Conservation (phyloP, 2,797 vertebrate species). For the Malacoctenus gilli region DNA sequence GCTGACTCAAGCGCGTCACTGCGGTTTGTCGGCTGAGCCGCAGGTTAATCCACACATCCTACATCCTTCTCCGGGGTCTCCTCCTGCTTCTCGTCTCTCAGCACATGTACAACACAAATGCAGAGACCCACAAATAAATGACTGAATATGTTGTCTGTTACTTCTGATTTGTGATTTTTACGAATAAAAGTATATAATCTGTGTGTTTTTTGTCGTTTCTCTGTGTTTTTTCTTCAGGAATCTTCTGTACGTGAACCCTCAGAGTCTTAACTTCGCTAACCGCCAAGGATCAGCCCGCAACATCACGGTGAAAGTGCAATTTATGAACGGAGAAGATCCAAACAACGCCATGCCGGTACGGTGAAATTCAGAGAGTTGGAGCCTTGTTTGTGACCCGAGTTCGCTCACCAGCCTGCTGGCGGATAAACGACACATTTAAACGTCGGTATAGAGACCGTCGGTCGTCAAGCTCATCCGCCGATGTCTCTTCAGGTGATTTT, state of each 20-base stretch:
- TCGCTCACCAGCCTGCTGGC: no score
- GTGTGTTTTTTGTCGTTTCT: no score
- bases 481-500: constrained; percentile 97
- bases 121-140: no score
- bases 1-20: constrained; percentile 71
- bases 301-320: constrained; percentile 99
- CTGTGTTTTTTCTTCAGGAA: no score
- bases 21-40: constrained; percentile 69
- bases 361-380: background rate
- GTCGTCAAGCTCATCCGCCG: no score
- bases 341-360: constrained; percentile 96
- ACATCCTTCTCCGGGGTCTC: background rate
- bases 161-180: no score
- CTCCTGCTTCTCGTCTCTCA: background rate
- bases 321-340: constrained; percentile 97
- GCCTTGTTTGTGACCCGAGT: no score
- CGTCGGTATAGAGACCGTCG: no score
- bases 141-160: no score
- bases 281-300: constrained; percentile 98
- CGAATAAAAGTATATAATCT: no score
- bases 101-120: no score
- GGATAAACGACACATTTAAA: no score
- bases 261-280: constrained; percentile 98
- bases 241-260: constrained; percentile 94
- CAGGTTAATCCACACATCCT: constrained; percentile 44